These are phyloP conservation scores for Ptychoptera contaminata DNA, from an alignment of 2,888 invertebrate genomes.

Conservation along the genomic window DNA sequence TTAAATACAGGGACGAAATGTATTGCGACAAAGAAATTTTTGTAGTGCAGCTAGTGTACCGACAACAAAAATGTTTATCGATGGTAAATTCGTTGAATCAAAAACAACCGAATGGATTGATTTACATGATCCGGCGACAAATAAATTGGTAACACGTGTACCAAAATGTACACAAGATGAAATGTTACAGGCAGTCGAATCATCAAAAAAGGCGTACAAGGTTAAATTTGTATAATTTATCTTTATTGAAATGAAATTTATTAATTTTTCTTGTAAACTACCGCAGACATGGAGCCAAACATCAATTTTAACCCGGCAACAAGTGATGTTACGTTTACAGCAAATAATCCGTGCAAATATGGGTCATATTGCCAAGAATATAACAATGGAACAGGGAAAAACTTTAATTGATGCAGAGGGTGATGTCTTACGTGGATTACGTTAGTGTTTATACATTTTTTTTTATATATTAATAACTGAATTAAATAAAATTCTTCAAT, in stretches of 20 bases:
- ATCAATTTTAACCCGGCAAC: constrained; percentile 83
- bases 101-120: constrained; percentile 89
- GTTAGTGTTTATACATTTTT: constrained; percentile 42
- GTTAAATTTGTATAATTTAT: background rate
- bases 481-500: constrained; percentile 11
- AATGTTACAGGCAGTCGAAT: constrained; percentile 76
- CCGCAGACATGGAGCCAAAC: constrained; percentile 72
- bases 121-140: constrained; percentile 88
- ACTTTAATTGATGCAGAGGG: constrained; percentile 95
- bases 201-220: constrained; percentile 61
- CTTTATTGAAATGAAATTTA: background rate
- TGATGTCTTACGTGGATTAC: constrained; percentile 91
- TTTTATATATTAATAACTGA: constrained; percentile 1
- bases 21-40: constrained; percentile 28
- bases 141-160: constrained; percentile 66
- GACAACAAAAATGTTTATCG: constrained; percentile 85
- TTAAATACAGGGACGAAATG: too few species aligned
- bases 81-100: constrained; percentile 88
- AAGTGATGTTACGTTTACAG: constrained; percentile 79
- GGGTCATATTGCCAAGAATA: constrained; percentile 75
- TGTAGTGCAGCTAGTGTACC: constrained; percentile 40
- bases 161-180: constrained; percentile 81
- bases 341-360: constrained; percentile 75
- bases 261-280: constrained; percentile 38
- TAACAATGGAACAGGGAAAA: constrained; percentile 95